These are phyloP conservation scores for Tapirus indicus DNA, from an alignment of 2,797 vertebrate species.

Conservation along the genomic window DNA sequence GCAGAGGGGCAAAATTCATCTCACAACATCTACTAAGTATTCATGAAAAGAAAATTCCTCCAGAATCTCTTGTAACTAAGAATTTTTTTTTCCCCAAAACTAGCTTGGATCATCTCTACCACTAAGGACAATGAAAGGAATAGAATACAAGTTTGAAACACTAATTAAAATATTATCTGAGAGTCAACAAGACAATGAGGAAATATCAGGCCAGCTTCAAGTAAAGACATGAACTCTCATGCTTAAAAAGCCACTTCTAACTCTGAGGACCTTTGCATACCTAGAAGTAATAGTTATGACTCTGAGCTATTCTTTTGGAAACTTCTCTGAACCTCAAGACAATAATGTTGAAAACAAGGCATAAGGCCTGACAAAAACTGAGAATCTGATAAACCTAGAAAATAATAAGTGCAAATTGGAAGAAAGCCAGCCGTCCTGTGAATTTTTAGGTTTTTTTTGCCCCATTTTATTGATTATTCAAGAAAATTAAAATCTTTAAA, in stretches of 20 bases:
- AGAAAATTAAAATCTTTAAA: background rate
- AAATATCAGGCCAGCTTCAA: background rate
- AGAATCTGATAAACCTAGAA: background rate
- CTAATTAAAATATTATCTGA: background rate
- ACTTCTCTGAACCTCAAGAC: background rate
- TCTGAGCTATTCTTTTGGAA: background rate
- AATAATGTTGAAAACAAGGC: background rate
- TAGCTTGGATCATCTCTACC: background rate
- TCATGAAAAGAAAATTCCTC: background rate
- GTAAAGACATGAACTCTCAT: background rate
- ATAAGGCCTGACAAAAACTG: background rate
- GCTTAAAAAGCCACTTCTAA: background rate
- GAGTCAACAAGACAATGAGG: background rate
- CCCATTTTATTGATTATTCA: background rate
- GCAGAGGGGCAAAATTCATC: background rate
- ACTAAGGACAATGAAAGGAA: background rate
- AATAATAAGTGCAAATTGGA: background rate
- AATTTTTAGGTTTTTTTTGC: background rate
- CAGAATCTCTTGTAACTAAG: background rate
- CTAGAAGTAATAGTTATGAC: background rate
- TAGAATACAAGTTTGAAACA: background rate
- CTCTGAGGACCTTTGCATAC: background rate
- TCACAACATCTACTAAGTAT: background rate
- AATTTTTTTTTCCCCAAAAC: background rate
- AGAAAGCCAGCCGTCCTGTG: background rate